These are phyloP conservation scores for Pelvicachromis taeniatus DNA, from an alignment of 2,113 vertebrate species.

Conservation along the genomic window DNA sequence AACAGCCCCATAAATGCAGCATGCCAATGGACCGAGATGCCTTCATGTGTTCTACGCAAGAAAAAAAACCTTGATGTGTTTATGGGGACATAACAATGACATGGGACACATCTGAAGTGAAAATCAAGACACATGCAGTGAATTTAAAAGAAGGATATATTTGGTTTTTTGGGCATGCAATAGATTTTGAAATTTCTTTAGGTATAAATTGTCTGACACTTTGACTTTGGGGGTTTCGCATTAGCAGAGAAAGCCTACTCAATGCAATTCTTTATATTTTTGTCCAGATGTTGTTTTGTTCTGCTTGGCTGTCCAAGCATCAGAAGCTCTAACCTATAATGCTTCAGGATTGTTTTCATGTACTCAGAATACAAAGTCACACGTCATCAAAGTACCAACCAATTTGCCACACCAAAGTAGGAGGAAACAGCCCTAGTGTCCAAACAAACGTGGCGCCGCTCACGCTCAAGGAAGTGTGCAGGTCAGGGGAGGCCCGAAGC, in stretches of 20 bases:
- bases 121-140: not conserved
- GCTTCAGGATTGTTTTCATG: not conserved
- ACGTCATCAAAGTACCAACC: not conserved
- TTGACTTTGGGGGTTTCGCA: not conserved
- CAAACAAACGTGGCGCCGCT: not conserved
- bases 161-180: not conserved
- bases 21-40: not conserved
- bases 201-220: not conserved
- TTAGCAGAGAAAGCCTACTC: not conserved
- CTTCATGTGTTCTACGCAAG: not conserved
- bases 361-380: not conserved
- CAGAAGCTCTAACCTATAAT: not conserved
- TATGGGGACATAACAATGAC: not conserved
- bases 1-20: not conserved
- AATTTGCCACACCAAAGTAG: not conserved
- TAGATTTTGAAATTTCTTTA: not conserved
- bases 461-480: not conserved
- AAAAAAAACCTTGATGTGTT: rapidly evolving
- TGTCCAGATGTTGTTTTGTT: not conserved
- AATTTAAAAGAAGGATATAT: not conserved
- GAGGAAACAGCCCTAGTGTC: not conserved
- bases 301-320: not conserved
- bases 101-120: not conserved
- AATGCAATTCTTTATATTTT: not conserved
- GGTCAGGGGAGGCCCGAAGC: constrained; percentile 9